Conservation (phyloP, 1,140 invertebrate species). For the Cotesia chilonis region DNA sequence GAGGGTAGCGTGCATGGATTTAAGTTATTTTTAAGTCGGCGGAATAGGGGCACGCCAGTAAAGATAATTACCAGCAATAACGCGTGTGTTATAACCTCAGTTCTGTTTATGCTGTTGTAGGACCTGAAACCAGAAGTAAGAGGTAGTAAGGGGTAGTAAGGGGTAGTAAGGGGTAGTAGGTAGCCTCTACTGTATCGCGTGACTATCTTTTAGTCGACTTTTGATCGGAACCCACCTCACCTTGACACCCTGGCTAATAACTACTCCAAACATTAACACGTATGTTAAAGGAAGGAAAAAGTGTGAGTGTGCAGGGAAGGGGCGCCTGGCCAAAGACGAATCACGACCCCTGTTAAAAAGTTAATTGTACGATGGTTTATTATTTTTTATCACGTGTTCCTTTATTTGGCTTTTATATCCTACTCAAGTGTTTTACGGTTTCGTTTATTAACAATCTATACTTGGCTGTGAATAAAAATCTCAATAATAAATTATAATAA, state of each 20-base stretch:
- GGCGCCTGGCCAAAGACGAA: slow-evolving; percentile 11
- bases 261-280: slow-evolving; percentile 28
- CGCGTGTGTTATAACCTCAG: too few species aligned
- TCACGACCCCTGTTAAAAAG: too few species aligned
- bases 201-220: slow-evolving; percentile 51
- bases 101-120: too few species aligned
- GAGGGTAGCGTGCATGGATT: too few species aligned
- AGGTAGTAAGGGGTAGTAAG: too few species aligned
- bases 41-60: too few species aligned
- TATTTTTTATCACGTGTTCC: not conserved
- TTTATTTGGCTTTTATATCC: not conserved
- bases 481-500: too few species aligned
- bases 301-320: not conserved
- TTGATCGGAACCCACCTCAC: slow-evolving; percentile 36
- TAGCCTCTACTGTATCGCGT: slow-evolving; percentile 45
- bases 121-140: too few species aligned
- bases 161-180: not conserved
- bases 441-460: too few species aligned
- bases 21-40: too few species aligned
- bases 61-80: too few species aligned
- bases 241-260: slow-evolving; percentile 42
- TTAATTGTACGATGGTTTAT: not conserved
- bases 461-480: not conserved
- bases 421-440: not conserved
- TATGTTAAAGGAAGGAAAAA: not conserved